Evolutionary conservation across 37 sponge, comb jelly and placozoan species (phyloP), one percentile per base, ranked within the genome.

Genomic region (Beroe ovata): DNA sequence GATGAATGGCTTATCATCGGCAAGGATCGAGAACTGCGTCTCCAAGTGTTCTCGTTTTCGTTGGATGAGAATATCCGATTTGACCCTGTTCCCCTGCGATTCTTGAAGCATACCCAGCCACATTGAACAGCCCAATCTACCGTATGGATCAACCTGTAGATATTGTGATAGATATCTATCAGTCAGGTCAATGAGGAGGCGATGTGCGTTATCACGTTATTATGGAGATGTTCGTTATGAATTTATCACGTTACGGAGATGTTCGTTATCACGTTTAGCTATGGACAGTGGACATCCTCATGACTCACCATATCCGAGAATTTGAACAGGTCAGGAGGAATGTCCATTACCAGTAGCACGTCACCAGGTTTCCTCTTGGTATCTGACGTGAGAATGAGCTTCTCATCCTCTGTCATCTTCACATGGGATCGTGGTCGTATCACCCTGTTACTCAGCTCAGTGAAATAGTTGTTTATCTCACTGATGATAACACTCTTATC

Each of bases 141-240:
- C 69, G 36, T 66, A 66, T 66, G 69, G 69, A 16, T 66, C 69
- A 16, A 47, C 54, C 54, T 47, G 54, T 16, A n/a, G n/a, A n/a
- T n/a, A n/a, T n/a, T n/a, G n/a, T n/a, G n/a, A n/a, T n/a, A n/a
- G n/a, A n/a, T n/a, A n/a, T n/a, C n/a, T n/a, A n/a, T n/a, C n/a
- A n/a, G n/a, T n/a, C n/a, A n/a, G n/a, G n/a, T n/a, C n/a, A n/a
- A n/a, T n/a, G n/a, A n/a, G n/a, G n/a, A n/a, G n/a, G n/a, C n/a
- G n/a, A n/a, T n/a, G n/a, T n/a, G n/a, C n/a, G n/a, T n/a, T n/a
- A n/a, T n/a, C n/a, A n/a, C n/a, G n/a, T n/a, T n/a, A n/a, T n/a
- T n/a, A n/a, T n/a, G n/a, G n/a, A n/a, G n/a, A n/a, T n/a, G n/a
- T n/a, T n/a, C n/a, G n/a, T n/a, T n/a, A n/a, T n/a, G n/a, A n/a